Base-by-base conservation (phyloP, 2,113 vertebrate genomes). In the Vireo altiloquus region DNA sequence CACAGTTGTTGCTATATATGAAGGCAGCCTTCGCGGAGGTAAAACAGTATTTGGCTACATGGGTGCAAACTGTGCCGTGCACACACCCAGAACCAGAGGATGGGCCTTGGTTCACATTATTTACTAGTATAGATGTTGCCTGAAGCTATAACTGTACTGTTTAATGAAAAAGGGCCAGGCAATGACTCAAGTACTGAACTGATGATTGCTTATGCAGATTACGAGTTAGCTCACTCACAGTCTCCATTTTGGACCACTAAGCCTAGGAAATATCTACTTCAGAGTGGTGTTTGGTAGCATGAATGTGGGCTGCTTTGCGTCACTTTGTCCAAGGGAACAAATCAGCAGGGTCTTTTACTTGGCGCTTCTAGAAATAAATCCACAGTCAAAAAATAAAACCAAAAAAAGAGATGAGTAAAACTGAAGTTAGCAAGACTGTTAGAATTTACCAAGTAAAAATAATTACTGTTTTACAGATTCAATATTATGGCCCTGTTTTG, bases 171-270 rank as follows among this genome's bases (percentile, higher is more conserved):
- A 90, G 39, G 52, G 86, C 68, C 82, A 89, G 52, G 33, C 82
- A 86, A 86, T 96, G 88, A 95, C 79, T 97, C 92, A 95, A 81
- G 39, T 35, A 83, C 59, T 77, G 35, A 97, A 74, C 59, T 90
- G 68, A 50, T 92, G 90, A 95, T 96, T 86, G 75, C 35, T 94
- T 54, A 39, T 77, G 42, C 14, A 90, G 95, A 95, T 97, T 93
- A 94, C 54, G 53, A 94, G 23, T 49, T 74, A 90, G 47, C 30
- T 96, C 44, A 33, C 33, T 81, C 66, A 49, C 28, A 70, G 39
- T 7, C 54, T 94, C 8, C 0, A 2, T 72, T 96, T 86, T 86
- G 44, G 71, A 90, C 54, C 30, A n/a, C 21, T 80, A 83, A 85
- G 39, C 24, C 46, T 54, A 53, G 33, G 46, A 82, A 89, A 66